Base-by-base conservation (phyloP, 2,797 vertebrate genomes). In the Benthosema pterotum region DNA sequence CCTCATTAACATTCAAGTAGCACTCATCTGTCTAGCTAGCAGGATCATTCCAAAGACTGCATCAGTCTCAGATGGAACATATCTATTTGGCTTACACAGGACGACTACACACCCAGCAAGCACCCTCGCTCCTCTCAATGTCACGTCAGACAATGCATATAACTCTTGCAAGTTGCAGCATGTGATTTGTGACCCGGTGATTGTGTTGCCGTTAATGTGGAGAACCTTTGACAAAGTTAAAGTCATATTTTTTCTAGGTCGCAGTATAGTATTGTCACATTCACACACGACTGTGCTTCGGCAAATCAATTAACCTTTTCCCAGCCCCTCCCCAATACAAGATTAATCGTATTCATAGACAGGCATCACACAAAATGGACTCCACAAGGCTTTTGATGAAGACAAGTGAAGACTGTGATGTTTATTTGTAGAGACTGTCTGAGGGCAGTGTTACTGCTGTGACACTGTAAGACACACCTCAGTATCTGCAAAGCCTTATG, bases 1-100 rank as follows among this genome's bases (percentile, higher is more conserved):
- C 83, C 87, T 92, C 89, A 92, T 93, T 93, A 93, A 90, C 87
- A 92, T 93, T 92, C 87, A 84, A 89, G 89, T 89, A 83, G 88
- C 90, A 88, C 84, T 91, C 86, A 74, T 92, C 87, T 84, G 86
- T 92, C 89, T 87, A 73, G 84, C 80, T 87, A 73, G 84, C 80
- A 57, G 83, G 86, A 91, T 87, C 86, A 84, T 87, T 89, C 84
- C 74, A 67, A 83, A 89, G 89, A 83, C 88, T 90, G 85, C 88
- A 84, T 88, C 80, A 77, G 87, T 83, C 86, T 83, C 72, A 75
- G 74, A 88, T 84, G 87, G 89, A 87, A 84, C 79, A 49, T 83
- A 80, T 90, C 86, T 86, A 82, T 91, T 89, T 88, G 76, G 82
- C 79, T 81, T 84, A 67, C 81, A 79, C 85, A 80, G 85, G 84